A percentile compares a stretch with the other conserved stretches of the same genome.
Conservation (phyloP, 92 coral and sea anemone species). For the Umimayanthus chanpuru region DNA sequence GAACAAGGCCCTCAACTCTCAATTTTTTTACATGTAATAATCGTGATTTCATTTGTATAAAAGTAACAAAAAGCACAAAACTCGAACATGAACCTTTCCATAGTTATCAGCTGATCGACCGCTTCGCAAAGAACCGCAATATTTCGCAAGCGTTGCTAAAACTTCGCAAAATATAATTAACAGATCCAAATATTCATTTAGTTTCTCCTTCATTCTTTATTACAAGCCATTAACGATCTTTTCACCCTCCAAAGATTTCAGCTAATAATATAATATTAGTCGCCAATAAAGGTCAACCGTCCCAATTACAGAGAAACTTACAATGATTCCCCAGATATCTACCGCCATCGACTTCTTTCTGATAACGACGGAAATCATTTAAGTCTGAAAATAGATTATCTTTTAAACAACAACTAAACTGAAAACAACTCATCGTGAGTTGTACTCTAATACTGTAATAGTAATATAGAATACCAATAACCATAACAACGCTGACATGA, state of each 20-base stretch:
- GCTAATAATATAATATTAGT: conserved; percentile 1
- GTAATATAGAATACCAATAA: not conserved
- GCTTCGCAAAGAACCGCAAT: not conserved
- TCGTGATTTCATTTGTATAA: not conserved
- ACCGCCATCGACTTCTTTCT: not conserved
- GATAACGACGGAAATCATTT: not conserved
- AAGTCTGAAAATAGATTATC: not conserved
- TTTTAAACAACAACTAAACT: not conserved
- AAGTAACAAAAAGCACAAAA: not conserved
- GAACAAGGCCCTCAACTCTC: too few relatives aligned
- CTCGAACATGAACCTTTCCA: not conserved
- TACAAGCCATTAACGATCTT: not conserved
- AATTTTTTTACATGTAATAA: too few relatives aligned
- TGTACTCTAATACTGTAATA: not conserved
- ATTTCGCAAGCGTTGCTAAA: conserved; percentile 1
- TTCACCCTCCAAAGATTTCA: not conserved
- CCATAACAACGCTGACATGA: not conserved
- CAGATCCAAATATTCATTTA: conserved; percentile 1
- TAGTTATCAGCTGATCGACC: not conserved
- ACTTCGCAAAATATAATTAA: conserved; percentile 5
- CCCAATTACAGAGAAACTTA: not conserved
- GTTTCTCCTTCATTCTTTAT: conserved; percentile 17
- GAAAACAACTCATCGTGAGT: not conserved
- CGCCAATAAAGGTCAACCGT: not conserved
- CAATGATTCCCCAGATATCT: not conserved